phyloP scores from a whole-genome alignment of 2,888 invertebrate genomes.

The Aplocera efformata region DNA sequence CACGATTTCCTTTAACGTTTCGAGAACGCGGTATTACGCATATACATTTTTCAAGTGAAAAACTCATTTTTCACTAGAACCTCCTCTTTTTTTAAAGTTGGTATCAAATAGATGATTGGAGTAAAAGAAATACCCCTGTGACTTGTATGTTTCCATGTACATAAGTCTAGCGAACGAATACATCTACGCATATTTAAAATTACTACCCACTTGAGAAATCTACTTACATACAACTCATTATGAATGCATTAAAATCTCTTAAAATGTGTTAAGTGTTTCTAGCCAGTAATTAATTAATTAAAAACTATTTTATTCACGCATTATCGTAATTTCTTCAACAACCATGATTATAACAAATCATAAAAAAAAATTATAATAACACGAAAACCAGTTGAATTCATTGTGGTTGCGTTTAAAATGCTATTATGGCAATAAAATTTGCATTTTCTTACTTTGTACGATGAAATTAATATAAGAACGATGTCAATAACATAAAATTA shows the following conservation, averaged over 20 bases:
- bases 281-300: slow-evolving; percentile 17
- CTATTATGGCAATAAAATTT: slow-evolving; percentile 28
- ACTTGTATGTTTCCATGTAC: too few relatives aligned
- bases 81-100: too few relatives aligned
- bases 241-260: slow-evolving; percentile 13
- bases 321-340: slow-evolving; percentile 20
- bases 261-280: slow-evolving; percentile 17
- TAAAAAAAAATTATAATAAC: slow-evolving; percentile 14
- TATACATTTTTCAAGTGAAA: too few relatives aligned
- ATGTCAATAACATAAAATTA: slow-evolving; percentile 15
- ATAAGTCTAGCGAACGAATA: too few relatives aligned
- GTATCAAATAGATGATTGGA: too few relatives aligned
- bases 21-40: too few relatives aligned
- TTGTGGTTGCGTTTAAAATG: slow-evolving; percentile 22
- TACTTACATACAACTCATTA: slow-evolving; percentile 25
- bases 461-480: slow-evolving; percentile 21
- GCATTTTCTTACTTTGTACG: slow-evolving; percentile 28
- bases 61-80: too few relatives aligned
- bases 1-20: too few relatives aligned
- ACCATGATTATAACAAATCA: slow-evolving; percentile 7
- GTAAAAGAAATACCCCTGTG: too few relatives aligned
- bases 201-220: too few relatives aligned
- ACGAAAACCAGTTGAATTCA: slow-evolving; percentile 10
- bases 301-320: slow-evolving; percentile 19
- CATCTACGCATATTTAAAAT: too few relatives aligned